These are phyloP conservation scores for Propsilocerus akamusi DNA, from an alignment of 1,140 invertebrate species.

Conservation along the genomic window DNA sequence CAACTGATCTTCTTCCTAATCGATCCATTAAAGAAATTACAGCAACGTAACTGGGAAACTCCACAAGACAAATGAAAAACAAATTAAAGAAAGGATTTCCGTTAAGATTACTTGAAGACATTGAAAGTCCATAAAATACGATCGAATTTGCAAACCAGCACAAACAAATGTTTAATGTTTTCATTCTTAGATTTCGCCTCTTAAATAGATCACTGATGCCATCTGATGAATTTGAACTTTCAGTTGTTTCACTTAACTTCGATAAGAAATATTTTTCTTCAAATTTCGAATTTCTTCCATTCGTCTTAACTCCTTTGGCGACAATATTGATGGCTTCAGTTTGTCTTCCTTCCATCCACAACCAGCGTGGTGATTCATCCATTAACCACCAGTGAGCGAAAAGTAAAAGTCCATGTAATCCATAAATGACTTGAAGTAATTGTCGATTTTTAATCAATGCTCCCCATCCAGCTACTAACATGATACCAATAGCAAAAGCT, in stretches of 20 bases:
- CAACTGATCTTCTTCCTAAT: constrained; percentile 47
- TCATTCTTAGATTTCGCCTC: constrained; percentile 57
- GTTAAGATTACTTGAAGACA: constrained; percentile 50
- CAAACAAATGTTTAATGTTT: constrained; percentile 62
- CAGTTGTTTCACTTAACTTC: constrained; percentile 20
- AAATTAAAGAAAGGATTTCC: constrained; percentile 73
- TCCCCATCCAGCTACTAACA: constrained; percentile 65
- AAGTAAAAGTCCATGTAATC: constrained; percentile 36
- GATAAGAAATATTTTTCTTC: constrained; percentile 41
- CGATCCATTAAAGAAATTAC: constrained; percentile 51
- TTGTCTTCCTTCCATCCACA: constrained; percentile 7
- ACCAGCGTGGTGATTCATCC: neutral
- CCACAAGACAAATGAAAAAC: constrained; percentile 61
- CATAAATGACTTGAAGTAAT: constrained; percentile 60
- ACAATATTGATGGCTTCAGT: constrained; percentile 53
- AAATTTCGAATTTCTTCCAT: constrained; percentile 37
- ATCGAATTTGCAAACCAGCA: constrained; percentile 79
- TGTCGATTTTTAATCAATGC: constrained; percentile 55
- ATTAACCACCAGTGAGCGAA: neutral
- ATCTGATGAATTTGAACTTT: constrained; percentile 24
- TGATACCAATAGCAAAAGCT: constrained; percentile 63
- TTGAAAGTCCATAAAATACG: constrained; percentile 68
- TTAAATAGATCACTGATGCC: constrained; percentile 50
- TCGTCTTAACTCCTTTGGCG: constrained; percentile 47
- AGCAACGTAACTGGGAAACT: constrained; percentile 60